A percentile compares a stretch with the other conserved stretches of the same genome.
phyloP scores from a whole-genome alignment of 2,113 vertebrate genomes.

The Formicarius rufipectus region DNA sequence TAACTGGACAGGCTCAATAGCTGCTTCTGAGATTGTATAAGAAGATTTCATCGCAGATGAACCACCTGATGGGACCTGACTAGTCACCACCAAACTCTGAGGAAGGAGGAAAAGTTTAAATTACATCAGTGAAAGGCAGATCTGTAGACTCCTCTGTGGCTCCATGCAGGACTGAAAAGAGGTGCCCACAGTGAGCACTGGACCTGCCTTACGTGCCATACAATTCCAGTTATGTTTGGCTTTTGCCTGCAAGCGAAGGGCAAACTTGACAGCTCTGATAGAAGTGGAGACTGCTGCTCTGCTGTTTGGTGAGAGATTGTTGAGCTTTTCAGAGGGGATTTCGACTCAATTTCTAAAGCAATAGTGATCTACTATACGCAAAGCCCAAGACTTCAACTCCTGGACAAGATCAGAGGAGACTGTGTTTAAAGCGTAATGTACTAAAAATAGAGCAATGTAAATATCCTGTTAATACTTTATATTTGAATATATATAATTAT shows the following conservation, averaged over 20 bases:
- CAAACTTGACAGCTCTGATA: neutral
- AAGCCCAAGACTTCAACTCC: neutral
- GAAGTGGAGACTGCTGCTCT: neutral
- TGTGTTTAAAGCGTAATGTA: neutral
- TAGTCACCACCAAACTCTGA: neutral
- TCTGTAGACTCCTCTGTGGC: neutral
- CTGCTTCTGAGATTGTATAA: neutral
- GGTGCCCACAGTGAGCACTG: neutral
- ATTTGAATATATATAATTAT: neutral
- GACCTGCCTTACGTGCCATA: fast-evolving
- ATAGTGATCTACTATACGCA: neutral
- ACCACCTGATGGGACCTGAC: neutral
- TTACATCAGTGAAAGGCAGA: neutral
- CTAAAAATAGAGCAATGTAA: neutral
- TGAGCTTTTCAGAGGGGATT: neutral
- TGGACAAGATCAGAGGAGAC: neutral
- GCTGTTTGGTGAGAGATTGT: neutral
- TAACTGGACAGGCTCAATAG: neutral
- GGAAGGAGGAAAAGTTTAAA: neutral
- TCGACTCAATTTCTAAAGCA: neutral
- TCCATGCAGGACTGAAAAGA: fast-evolving
- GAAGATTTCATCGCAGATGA: neutral
- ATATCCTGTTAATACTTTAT: neutral
- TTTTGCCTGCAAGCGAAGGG: neutral
- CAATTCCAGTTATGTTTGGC: neutral